phyloP scores from a whole-genome alignment of 2,113 vertebrate species.

The Chinchilla lanigera region DNA sequence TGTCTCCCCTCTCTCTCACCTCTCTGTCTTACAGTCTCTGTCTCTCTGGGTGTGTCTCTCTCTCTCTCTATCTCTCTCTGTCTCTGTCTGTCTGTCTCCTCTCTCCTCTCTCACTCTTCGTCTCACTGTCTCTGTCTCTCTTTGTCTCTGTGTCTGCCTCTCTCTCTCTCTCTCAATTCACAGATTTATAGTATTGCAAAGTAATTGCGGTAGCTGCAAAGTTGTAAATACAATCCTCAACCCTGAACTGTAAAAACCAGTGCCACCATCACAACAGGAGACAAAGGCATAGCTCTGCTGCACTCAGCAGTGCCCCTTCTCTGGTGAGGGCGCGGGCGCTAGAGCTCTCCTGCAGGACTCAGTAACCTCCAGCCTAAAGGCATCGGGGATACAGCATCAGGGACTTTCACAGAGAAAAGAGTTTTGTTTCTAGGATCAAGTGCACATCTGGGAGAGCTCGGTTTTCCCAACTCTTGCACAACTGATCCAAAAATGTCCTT shows the following conservation, averaged over 20 bases:
- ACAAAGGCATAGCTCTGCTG: background rate
- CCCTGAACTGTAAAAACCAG: background rate
- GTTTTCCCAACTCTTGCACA: background rate
- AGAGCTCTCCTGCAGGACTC: background rate
- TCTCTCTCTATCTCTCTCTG: too few relatives aligned
- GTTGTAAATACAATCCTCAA: background rate
- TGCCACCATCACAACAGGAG: background rate
- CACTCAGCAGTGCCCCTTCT: background rate
- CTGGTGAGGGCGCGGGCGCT: too few relatives aligned
- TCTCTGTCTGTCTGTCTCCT: too few relatives aligned
- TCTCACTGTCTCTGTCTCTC: background rate
- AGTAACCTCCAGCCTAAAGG: background rate
- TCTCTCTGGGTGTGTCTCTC: too few relatives aligned
- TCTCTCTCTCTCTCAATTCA: background rate
- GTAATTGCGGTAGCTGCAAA: background rate
- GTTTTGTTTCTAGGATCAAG: background rate
- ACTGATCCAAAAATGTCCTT: conserved; percentile 9
- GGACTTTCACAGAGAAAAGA: background rate
- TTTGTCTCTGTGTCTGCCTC: background rate
- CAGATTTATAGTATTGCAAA: background rate
- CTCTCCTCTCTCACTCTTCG: background rate
- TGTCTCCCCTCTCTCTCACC: background rate
- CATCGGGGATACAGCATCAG: background rate
- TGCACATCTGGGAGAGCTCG: background rate
- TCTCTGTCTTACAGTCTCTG: too few relatives aligned